Evolutionary conservation across 2,888 invertebrate species (phyloP), one percentile per base, ranked within the genome.

Genomic region (Gymnosoma rotundatum): DNA sequence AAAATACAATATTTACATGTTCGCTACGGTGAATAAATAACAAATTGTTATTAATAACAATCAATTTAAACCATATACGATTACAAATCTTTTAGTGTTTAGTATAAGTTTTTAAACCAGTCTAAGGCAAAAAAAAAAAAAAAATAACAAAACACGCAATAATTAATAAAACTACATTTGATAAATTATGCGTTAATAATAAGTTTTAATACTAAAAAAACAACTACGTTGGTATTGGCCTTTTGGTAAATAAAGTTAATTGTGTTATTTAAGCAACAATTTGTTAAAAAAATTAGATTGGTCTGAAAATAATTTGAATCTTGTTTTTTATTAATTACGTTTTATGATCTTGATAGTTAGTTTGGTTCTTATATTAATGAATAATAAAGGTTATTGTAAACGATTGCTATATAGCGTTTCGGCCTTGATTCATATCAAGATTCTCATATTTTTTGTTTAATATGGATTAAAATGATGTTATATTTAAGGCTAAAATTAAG

Each of bases 41-140:
- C 81, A 84, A 84, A 81, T 81, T 81, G 75, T 67, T 75, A 72
- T 81, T 75, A 81, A 81, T 84, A 69, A 52, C 76, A 50, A 64
- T 80, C 78, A 78, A 84, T 78, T 81, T 78, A 45, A 78, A 50
- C 69, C 48, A 56, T 32, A 50, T 61, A 50, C 25, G 32, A n/a
- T 69, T 75, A 64, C 63, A 75, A 81, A 81, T 63, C 58, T 80
- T 61, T 66, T 21, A 73, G 50, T 80, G 73, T 54, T 73, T 42
- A 66, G 42, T 50, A 60, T 80, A 48, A 60, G 60, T 67, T 81
- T 56, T 75, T 42, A 48, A 45, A 60, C 10, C 10, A 48, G 10
- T 18, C 14, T 50, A 10, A 2, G 20, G 1, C 21, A 18, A 45
- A 45, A 12, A 45, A 14, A 45, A 61, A 61, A 60, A 18, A 36